These are phyloP conservation scores for Catharus fuscescens DNA, from an alignment of 2,113 vertebrate genomes.

Conservation along the genomic window DNA sequence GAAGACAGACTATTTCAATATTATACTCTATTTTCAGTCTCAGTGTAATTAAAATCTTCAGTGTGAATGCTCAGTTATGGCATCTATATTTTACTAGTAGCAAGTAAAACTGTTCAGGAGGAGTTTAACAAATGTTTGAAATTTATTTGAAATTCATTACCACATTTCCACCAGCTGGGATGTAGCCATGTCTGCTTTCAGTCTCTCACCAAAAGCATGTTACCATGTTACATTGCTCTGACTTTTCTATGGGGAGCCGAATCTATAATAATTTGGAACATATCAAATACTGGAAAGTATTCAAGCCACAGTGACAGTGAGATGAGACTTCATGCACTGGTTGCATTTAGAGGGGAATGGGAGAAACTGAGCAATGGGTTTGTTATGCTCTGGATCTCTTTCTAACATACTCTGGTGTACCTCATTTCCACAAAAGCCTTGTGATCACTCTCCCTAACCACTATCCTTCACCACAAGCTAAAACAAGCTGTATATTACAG, in stretches of 20 bases:
- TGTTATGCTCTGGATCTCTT: background rate
- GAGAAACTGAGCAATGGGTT: background rate
- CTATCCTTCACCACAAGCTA: background rate
- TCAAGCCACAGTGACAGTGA: conserved; percentile 12
- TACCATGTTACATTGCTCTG: background rate
- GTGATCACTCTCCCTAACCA: background rate
- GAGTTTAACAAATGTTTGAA: conserved; percentile 50
- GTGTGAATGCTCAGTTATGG: conserved; percentile 18
- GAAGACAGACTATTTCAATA: background rate
- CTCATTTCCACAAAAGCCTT: conserved; percentile 7
- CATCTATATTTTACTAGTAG: conserved; percentile 33
- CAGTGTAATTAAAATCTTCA: conserved; percentile 34
- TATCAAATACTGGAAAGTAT: background rate
- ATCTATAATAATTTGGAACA: conserved; percentile 34
- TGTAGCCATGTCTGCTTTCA: conserved; percentile 24
- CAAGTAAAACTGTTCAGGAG: conserved; percentile 37
- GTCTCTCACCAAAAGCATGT: conserved; percentile 37
- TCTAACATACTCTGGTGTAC: background rate
- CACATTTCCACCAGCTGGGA: conserved; percentile 45
- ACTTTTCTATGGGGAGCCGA: background rate
- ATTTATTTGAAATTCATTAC: conserved; percentile 58
- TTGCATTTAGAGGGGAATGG: background rate
- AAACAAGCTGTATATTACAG: background rate
- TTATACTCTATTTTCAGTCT: conserved; percentile 11
- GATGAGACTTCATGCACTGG: background rate